phyloP scores from a whole-genome alignment of 2,797 vertebrate species.

The Apogon hyalosoma region DNA sequence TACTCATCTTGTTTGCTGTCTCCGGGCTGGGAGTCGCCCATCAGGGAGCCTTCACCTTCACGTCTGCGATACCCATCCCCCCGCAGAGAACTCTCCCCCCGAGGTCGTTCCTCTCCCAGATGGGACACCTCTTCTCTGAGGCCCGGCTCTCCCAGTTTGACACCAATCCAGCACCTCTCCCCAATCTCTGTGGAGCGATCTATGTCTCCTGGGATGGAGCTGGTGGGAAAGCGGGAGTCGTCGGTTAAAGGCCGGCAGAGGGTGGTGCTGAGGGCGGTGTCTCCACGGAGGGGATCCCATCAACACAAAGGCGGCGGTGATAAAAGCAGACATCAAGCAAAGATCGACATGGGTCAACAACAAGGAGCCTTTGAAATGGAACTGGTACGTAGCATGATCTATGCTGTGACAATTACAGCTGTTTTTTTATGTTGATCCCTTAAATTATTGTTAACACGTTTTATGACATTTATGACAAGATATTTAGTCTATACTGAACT shows the following conservation, averaged over 20 bases:
- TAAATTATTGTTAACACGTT: too few species aligned
- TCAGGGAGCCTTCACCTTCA: constrained; percentile 91
- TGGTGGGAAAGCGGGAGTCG: constrained; percentile 87
- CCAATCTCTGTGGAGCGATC: constrained; percentile 78
- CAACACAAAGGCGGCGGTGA: constrained; percentile 88
- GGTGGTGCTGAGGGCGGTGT: constrained; percentile 90
- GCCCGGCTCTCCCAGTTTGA: constrained; percentile 88
- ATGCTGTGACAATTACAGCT: background rate
- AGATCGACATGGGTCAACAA: constrained; percentile 74
- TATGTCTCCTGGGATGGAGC: constrained; percentile 90
- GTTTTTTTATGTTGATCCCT: background rate
- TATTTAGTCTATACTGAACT: too few species aligned
- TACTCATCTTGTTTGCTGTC: constrained; percentile 94
- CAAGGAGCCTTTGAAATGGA: constrained; percentile 76
- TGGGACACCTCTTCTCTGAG: constrained; percentile 91
- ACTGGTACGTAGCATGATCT: constrained; percentile 55
- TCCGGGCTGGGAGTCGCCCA: constrained; percentile 92
- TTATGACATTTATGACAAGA: too few species aligned
- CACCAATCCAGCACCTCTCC: constrained; percentile 81
- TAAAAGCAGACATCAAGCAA: constrained; percentile 75
- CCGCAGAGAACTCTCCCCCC: constrained; percentile 91
- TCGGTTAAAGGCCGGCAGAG: constrained; percentile 91
- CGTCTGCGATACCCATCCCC: constrained; percentile 93
- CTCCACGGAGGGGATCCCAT: constrained; percentile 93
- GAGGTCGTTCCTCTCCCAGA: constrained; percentile 90